Evolutionary conservation across 1,140 invertebrate species (phyloP).

Genomic region (Leptinotarsa undecemlineata): DNA sequence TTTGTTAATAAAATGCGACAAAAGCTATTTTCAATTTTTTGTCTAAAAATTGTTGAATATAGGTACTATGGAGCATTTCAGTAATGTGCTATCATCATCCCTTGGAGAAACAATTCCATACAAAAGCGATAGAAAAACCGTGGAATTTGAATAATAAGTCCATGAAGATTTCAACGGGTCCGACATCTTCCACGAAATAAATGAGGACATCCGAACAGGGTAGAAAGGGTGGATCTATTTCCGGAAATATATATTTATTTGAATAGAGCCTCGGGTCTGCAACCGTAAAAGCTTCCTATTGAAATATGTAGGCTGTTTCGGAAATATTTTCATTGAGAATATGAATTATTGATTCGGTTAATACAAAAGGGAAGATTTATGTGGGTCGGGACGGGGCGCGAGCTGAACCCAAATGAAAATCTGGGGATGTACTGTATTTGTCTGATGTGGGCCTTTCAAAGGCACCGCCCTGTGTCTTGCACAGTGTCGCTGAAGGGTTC

Average conservation of each 20-base stretch:
- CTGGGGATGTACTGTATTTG: neutral
- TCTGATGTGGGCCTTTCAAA: no score
- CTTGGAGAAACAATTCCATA: no score
- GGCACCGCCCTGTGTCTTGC: no score
- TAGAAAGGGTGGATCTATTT: conserved; percentile 10
- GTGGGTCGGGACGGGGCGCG: neutral
- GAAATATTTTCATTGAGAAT: conserved; percentile 19
- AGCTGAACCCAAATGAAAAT: neutral
- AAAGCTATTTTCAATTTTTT: no score
- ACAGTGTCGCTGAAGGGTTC: no score
- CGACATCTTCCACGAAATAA: neutral
- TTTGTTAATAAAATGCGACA: no score
- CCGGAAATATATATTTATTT: conserved; percentile 4
- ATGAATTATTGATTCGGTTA: conserved; percentile 16
- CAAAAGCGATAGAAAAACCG: no score
- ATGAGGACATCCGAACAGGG: conserved; percentile 6
- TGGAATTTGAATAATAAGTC: no score
- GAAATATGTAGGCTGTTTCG: conserved; percentile 17
- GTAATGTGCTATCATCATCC: no score
- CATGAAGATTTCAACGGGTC: no score
- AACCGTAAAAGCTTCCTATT: conserved; percentile 10
- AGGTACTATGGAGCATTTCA: no score
- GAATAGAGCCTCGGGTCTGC: neutral
- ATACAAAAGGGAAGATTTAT: neutral
- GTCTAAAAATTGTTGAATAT: no score